Evolutionary conservation across 2,888 invertebrate genomes (phyloP).

Genomic region (Scaptomyza cyrtandrae): DNA sequence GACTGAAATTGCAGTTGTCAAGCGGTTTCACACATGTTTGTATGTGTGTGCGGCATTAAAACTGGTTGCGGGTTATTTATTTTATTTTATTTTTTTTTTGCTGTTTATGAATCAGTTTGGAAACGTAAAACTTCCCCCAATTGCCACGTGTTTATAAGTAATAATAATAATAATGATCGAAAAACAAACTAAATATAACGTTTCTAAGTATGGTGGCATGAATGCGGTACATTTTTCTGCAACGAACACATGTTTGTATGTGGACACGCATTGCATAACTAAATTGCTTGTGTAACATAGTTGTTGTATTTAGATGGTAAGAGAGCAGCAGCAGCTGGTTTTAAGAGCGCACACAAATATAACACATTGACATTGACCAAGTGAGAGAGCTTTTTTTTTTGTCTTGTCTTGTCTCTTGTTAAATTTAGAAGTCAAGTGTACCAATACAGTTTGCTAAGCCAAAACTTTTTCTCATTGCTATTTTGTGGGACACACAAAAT

Average conservation of each 20-base stretch:
- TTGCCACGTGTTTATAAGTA: slow-evolving; percentile 32
- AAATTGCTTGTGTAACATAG: slow-evolving; percentile 45
- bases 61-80: slow-evolving; percentile 16
- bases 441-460: slow-evolving; percentile 4
- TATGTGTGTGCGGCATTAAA: slow-evolving; percentile 12
- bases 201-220: no score
- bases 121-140: neutral
- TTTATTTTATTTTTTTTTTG: slow-evolving; percentile 2
- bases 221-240: slow-evolving; percentile 15
- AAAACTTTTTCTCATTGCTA: slow-evolving; percentile 7
- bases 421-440: slow-evolving; percentile 66
- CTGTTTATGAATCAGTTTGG: slow-evolving; percentile 46
- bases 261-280: slow-evolving; percentile 47
- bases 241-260: slow-evolving; percentile 5
- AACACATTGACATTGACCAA: slow-evolving; percentile 44
- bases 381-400: slow-evolving; percentile 29
- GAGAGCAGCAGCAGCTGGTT: slow-evolving; percentile 21
- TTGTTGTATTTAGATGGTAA: slow-evolving; percentile 15
- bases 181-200: no score
- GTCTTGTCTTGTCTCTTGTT: slow-evolving; percentile 45
- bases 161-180: no score
- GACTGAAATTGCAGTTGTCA: slow-evolving; percentile 21
- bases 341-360: slow-evolving; percentile 13
- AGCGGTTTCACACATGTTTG: slow-evolving; percentile 21
- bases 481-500: slow-evolving; percentile 34